Conservation (phyloP, 1,140 invertebrate genomes). For the Metopolophium dirhodum region DNA sequence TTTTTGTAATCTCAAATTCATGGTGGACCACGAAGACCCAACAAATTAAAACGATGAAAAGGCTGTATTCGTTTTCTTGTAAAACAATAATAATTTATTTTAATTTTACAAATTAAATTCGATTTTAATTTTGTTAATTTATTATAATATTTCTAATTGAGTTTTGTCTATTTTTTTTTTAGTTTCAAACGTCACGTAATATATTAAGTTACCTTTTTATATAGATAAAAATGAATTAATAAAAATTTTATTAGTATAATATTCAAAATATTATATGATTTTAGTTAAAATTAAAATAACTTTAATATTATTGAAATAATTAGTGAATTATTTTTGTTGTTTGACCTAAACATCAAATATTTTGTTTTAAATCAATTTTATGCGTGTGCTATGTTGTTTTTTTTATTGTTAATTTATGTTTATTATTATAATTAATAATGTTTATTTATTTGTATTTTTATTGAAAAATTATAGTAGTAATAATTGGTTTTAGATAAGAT, state of each 20-base stretch:
- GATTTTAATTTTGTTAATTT: not conserved
- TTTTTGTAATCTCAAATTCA: conserved; percentile 5
- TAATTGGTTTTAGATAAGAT: conserved; percentile 37
- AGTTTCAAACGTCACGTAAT: not conserved
- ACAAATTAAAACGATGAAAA: not conserved
- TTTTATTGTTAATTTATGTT: conserved; percentile 50
- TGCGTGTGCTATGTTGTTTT: conserved; percentile 54
- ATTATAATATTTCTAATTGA: conserved; percentile 16
- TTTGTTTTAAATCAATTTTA: conserved; percentile 52
- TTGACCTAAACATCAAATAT: conserved; percentile 22
- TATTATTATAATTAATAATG: conserved; percentile 42
- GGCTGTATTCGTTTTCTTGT: conserved; percentile 21
- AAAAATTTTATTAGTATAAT: conserved; percentile 1
- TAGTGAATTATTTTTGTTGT: conserved; percentile 50
- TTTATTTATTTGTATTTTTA: conserved; percentile 53
- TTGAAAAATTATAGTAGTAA: conserved; percentile 43
- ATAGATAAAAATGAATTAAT: not conserved
- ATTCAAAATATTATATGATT: not conserved
- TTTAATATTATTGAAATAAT: not conserved
- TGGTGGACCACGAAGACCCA: not conserved
- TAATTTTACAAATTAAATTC: not conserved
- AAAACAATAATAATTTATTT: conserved; percentile 21
- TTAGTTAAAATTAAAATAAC: conserved; percentile 22
- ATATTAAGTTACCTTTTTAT: conserved; percentile 39
- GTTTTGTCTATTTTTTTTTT: conserved; percentile 5